Evolutionary conservation across 2,797 vertebrate genomes (phyloP).

Genomic region (Gila robusta): DNA sequence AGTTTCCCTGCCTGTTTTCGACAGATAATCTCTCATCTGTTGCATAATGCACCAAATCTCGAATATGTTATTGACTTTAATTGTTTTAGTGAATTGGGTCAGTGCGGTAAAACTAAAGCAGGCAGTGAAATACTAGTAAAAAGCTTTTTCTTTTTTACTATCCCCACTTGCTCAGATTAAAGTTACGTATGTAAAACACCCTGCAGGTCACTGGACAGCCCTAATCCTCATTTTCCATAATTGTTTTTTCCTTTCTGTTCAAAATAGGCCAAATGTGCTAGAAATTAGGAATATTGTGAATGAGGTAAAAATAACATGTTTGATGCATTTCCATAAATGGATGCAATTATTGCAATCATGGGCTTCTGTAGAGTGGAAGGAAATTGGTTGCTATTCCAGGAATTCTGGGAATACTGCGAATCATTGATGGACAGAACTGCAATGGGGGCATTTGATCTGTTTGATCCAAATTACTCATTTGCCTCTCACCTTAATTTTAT

Average conservation of each 20-base stretch:
- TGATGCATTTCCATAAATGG: background rate
- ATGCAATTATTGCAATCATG: slow-evolving; percentile 2
- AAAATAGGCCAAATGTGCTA: background rate
- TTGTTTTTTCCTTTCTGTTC: background rate
- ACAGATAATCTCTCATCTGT: slow-evolving; percentile 29
- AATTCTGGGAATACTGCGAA: background rate
- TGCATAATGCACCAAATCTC: slow-evolving; percentile 18
- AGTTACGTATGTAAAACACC: background rate
- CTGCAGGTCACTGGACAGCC: background rate
- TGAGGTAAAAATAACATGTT: background rate
- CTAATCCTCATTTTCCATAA: slow-evolving; percentile 23
- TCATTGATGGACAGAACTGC: background rate
- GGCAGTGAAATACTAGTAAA: background rate
- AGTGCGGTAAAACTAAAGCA: slow-evolving; percentile 27
- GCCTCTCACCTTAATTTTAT: background rate
- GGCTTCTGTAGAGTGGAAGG: background rate
- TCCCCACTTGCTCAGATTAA: slow-evolving; percentile 20
- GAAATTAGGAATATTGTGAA: background rate
- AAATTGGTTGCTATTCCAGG: slow-evolving; percentile 17
- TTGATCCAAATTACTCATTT: background rate
- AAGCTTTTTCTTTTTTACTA: background rate
- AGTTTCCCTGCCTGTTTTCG: slow-evolving; percentile 5
- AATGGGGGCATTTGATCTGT: background rate
- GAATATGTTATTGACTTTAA: slow-evolving; percentile 53
- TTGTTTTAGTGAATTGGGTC: slow-evolving; percentile 67